These are phyloP conservation scores for Thereva nobilitata DNA, from an alignment of 2,888 invertebrate species.

Conservation along the genomic window DNA sequence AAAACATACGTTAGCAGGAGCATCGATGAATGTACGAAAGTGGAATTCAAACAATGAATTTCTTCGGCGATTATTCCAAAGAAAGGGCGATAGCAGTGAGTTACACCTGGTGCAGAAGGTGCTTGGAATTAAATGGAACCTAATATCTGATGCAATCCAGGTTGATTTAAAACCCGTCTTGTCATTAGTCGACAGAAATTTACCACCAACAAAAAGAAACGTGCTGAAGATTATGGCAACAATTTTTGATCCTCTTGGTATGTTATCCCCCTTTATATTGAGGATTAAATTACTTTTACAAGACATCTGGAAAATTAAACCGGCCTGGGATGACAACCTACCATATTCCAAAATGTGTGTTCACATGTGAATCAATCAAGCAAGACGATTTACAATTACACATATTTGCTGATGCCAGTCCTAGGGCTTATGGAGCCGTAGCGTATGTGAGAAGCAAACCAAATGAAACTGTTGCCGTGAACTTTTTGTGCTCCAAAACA, in stretches of 20 bases:
- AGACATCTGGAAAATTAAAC: accelerated
- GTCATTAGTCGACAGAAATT: no score
- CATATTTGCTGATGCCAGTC: slow-evolving; percentile 36
- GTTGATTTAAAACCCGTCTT: slow-evolving; percentile 23
- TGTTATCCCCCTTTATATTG: no score
- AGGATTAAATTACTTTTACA: no score
- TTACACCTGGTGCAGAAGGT: no score
- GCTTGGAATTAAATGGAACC: slow-evolving; percentile 19
- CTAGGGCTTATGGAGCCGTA: slow-evolving; percentile 27
- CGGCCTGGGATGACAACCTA: not conserved
- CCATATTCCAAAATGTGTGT: not conserved
- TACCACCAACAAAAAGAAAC: no score
- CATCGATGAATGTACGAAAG: no score
- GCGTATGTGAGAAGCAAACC: not conserved
- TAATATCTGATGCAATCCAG: slow-evolving; percentile 17
- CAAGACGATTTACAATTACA: not conserved
- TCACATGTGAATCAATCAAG: not conserved
- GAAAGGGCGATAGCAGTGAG: no score
- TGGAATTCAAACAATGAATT: no score
- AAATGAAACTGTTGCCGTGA: not conserved
- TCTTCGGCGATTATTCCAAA: no score
- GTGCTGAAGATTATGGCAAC: no score
- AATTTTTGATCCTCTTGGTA: no score
- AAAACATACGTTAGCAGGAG: no score
- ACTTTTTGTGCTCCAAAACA: not conserved